Percentiles rank a stretch among this genome's conserved stretches.
Conservation (phyloP, 2,113 vertebrate genomes). For the Oostethus manadensis region DNA sequence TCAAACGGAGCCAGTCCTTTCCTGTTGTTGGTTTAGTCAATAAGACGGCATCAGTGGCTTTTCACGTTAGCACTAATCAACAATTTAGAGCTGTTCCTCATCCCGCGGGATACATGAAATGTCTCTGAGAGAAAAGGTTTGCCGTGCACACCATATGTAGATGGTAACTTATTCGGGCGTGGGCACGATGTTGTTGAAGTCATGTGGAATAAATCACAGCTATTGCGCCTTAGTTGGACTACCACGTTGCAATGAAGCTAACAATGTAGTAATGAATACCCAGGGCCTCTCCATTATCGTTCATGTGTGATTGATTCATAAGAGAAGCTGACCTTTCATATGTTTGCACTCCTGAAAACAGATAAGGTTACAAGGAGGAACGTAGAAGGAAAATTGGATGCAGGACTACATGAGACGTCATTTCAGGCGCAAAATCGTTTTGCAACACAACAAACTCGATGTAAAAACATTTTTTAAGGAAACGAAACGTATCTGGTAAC, state of each 20-base stretch:
- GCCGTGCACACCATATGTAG: constrained; percentile 14
- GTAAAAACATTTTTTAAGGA: too few relatives aligned
- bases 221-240: not conserved
- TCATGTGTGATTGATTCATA: not conserved
- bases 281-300: too few relatives aligned
- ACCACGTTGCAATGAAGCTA: not conserved
- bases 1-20: constrained; percentile 33
- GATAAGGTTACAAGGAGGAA: not conserved
- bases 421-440: not conserved
- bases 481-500: too few relatives aligned
- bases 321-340: not conserved
- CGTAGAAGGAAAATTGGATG: too few relatives aligned
- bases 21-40: constrained; percentile 51
- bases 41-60: constrained; percentile 31
- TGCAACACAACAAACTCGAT: too few relatives aligned
- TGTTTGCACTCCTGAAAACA: not conserved
- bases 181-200: not conserved
- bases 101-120: constrained; percentile 15
- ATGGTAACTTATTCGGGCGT: not conserved
- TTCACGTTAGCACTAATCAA: constrained; percentile 43
- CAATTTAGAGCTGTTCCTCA: constrained; percentile 40
- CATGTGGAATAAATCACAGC: not conserved
- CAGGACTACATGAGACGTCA: not conserved
- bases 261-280: not conserved
- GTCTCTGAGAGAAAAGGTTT: constrained; percentile 19